Evolutionary conservation across 1,140 invertebrate species (phyloP).

Genomic region (Anadara kagoshimensis): DNA sequence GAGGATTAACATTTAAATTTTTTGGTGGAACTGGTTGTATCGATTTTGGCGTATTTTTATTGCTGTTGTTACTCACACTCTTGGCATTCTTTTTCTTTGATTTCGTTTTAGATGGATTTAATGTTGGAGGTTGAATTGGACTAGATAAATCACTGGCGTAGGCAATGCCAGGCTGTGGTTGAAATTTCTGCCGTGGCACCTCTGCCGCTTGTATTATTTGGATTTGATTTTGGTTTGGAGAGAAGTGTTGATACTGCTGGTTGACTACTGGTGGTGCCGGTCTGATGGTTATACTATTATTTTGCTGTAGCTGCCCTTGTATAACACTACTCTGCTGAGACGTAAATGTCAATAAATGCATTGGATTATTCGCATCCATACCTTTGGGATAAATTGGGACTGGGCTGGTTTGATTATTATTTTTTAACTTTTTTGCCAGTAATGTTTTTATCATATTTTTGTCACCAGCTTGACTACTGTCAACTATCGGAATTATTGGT

Average conservation of each 20-base stretch:
- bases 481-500: no score
- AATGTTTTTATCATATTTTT: constrained; percentile 85
- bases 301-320: constrained; percentile 35
- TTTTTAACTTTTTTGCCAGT: constrained; percentile 86
- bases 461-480: constrained; percentile 18
- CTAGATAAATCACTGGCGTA: neutral
- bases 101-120: constrained; percentile 12
- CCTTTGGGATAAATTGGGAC: constrained; percentile 34
- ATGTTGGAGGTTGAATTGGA: constrained; percentile 13
- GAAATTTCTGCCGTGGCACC: constrained; percentile 12
- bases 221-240: neutral
- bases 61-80: no score
- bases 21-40: no score
- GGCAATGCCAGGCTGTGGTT: neutral
- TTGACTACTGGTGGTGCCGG: neutral
- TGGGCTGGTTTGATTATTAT: constrained; percentile 17
- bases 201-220: neutral
- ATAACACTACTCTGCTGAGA: constrained; percentile 39
- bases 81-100: constrained; percentile 7
- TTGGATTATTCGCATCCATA: constrained; percentile 23
- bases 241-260: neutral
- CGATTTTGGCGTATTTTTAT: no score
- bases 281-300: neutral
- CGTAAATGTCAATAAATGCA: constrained; percentile 41
- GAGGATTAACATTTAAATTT: no score